phyloP scores from a whole-genome alignment of 2,797 vertebrate genomes.

The Trachurus trachurus region DNA sequence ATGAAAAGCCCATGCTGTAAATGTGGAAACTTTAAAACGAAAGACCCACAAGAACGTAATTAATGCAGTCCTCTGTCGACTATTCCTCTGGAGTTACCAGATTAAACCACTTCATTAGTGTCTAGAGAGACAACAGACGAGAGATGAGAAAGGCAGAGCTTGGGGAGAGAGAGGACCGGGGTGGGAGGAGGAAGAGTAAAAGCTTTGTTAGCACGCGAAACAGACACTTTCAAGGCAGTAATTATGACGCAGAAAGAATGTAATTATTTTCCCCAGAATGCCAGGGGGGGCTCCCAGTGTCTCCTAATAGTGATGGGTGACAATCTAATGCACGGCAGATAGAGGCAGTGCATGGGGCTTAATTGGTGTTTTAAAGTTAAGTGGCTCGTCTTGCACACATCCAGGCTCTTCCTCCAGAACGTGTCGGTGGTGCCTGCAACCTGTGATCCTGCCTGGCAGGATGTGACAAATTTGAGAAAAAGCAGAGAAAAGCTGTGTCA shows the following conservation, averaged over 20 bases:
- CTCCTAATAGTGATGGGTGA: constrained; percentile 80
- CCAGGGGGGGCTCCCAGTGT: constrained; percentile 63
- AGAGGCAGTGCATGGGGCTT: constrained; percentile 57
- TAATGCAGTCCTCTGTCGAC: constrained; percentile 64
- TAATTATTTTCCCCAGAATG: constrained; percentile 81
- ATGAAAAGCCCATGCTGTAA: constrained; percentile 7
- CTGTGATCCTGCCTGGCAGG: constrained; percentile 64
- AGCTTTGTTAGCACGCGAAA: constrained; percentile 75
- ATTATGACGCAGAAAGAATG: constrained; percentile 80
- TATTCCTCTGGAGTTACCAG: constrained; percentile 72
- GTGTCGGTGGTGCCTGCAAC: constrained; percentile 40
- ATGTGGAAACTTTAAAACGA: constrained; percentile 43
- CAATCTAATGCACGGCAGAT: constrained; percentile 77
- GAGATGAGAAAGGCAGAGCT: constrained; percentile 69
- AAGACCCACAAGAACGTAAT: constrained; percentile 59
- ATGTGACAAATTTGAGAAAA: constrained; percentile 70
- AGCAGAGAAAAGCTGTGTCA: constrained; percentile 56
- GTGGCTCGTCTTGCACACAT: constrained; percentile 62
- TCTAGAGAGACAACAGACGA: constrained; percentile 73
- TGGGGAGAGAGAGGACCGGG: constrained; percentile 24
- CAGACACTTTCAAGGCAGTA: constrained; percentile 76
- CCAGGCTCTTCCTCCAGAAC: constrained; percentile 53
- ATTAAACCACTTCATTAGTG: constrained; percentile 81
- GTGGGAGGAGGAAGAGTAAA: constrained; percentile 34
- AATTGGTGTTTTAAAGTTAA: constrained; percentile 78